Conservation (phyloP, 2,113 vertebrate genomes). For the Brachypodius melanocephalos region DNA sequence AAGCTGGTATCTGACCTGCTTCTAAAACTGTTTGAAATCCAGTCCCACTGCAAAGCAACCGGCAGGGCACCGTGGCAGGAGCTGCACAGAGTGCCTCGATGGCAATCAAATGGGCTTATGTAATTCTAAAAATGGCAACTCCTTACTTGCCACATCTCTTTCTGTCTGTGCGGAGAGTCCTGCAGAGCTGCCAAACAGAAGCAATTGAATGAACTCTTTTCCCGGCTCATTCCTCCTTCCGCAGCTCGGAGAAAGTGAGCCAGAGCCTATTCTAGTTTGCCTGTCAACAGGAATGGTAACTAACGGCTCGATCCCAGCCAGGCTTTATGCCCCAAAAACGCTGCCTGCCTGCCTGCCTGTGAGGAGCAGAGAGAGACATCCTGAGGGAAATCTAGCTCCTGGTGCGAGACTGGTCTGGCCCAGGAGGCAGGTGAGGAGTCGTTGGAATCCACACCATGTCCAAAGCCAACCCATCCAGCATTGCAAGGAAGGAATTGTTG, state of each 20-base stretch:
- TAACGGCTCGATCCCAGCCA: constrained; percentile 24
- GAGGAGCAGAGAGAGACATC: not conserved
- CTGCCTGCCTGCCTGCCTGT: constrained; percentile 26
- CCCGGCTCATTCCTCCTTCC: constrained; percentile 58
- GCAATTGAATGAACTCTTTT: constrained; percentile 66
- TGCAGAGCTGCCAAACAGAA: constrained; percentile 66
- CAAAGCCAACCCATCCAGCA: not conserved
- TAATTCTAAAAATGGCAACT: constrained; percentile 67
- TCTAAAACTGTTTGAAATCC: constrained; percentile 10
- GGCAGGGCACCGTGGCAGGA: not conserved
- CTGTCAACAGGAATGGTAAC: constrained; percentile 63
- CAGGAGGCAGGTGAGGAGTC: not conserved
- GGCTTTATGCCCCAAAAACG: constrained; percentile 31
- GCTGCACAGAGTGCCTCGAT: constrained; percentile 41
- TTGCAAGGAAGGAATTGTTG: not conserved
- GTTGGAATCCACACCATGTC: not conserved
- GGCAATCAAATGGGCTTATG: constrained; percentile 57
- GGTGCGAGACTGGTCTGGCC: not conserved
- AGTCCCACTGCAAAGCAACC: not conserved
- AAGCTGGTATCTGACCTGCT: not conserved
- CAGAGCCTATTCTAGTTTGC: constrained; percentile 68
- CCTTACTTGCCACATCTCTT: constrained; percentile 57
- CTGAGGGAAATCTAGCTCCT: not conserved
- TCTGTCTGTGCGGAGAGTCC: constrained; percentile 56
- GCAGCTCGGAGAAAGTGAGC: constrained; percentile 59